phyloP scores from a whole-genome alignment of 2,797 vertebrate genomes.

The Manis pentadactyla region DNA sequence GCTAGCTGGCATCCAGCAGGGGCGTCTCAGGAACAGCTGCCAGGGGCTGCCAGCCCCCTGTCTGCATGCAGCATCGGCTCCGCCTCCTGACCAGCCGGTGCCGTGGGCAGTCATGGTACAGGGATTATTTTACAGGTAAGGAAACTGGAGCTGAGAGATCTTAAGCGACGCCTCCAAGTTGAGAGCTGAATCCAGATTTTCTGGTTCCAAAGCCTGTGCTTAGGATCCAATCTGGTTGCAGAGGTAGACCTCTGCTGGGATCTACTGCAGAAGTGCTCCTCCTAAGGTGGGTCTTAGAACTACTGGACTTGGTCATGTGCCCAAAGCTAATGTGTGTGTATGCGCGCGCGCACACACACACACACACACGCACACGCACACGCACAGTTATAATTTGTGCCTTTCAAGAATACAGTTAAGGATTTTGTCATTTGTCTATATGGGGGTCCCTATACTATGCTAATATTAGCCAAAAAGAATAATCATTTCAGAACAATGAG shows the following conservation, averaged over 20 bases:
- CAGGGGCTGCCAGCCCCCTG: not conserved
- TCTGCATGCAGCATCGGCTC: rapidly evolving
- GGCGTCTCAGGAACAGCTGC: too few relatives aligned
- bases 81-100: too few relatives aligned
- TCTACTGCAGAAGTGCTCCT: rapidly evolving
- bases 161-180: not conserved
- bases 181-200: not conserved
- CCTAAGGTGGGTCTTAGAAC: not conserved
- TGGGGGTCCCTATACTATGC: not conserved
- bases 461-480: not conserved
- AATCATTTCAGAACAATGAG: not conserved
- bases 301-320: too few relatives aligned
- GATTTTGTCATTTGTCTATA: not conserved
- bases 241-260: rapidly evolving
- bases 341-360: too few relatives aligned
- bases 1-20: too few relatives aligned
- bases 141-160: not conserved
- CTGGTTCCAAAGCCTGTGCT: not conserved
- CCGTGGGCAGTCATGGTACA: too few relatives aligned
- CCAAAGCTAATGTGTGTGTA: not conserved
- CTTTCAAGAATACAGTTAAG: not conserved
- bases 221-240: not conserved
- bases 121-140: not conserved
- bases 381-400: not conserved
- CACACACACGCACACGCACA: too few relatives aligned